These are phyloP conservation scores for Pampusana beccarii DNA, from an alignment of 2,113 vertebrate species.

Conservation along the genomic window DNA sequence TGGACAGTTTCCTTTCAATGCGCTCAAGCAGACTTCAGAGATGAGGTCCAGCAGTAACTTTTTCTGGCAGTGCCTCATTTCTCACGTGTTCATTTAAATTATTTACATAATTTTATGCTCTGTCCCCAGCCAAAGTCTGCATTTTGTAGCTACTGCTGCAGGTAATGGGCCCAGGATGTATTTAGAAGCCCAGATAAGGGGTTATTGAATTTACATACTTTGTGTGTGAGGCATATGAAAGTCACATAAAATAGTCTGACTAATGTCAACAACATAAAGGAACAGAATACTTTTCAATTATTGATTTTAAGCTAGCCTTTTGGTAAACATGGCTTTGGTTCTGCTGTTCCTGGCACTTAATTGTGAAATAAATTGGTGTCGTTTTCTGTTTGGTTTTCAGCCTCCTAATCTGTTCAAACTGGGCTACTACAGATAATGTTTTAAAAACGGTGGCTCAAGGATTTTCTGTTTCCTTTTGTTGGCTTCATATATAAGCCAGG, in stretches of 20 bases:
- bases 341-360: not conserved
- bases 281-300: not conserved
- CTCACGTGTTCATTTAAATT: conserved; percentile 26
- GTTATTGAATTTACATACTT: not conserved
- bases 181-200: not conserved
- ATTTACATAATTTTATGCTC: conserved; percentile 1
- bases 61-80: conserved; percentile 14
- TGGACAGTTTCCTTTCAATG: not conserved
- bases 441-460: not conserved
- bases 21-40: not conserved
- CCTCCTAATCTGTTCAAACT: not conserved
- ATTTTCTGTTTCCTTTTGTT: not conserved
- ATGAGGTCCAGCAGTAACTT: not conserved
- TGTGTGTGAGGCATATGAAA: not conserved
- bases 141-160: not conserved
- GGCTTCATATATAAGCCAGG: not conserved
- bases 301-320: not conserved
- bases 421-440: not conserved
- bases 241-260: not conserved
- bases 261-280: not conserved
- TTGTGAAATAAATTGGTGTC: not conserved
- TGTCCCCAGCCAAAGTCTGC: not conserved
- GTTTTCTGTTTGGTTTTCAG: not conserved
- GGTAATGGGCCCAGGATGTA: not conserved
- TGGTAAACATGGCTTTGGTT: not conserved